Evolutionary conservation across 2,888 invertebrate species (phyloP).

Genomic region (Scaptomyza polygonia): DNA sequence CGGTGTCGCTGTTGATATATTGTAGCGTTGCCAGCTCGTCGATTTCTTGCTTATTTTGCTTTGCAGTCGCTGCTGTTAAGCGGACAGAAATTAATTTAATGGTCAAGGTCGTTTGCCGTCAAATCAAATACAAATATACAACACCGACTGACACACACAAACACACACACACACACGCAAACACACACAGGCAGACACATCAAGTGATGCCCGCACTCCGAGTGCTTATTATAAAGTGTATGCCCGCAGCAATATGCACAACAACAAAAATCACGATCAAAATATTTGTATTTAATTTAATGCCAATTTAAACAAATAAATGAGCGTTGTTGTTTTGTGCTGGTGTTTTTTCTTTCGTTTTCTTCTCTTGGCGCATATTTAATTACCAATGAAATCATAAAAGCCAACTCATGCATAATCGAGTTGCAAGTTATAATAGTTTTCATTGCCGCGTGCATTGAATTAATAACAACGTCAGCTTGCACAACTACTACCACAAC

Average conservation of each 20-base stretch:
- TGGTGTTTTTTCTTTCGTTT: constrained; percentile 17
- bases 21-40: constrained; percentile 62
- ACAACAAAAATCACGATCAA: constrained; percentile 33
- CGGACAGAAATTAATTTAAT: constrained; percentile 68
- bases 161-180: no score
- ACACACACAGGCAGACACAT: constrained; percentile 3
- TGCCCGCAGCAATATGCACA: constrained; percentile 26
- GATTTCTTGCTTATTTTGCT: constrained; percentile 75
- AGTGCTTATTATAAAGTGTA: constrained; percentile 25
- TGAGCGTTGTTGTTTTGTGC: constrained; percentile 37
- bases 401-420: constrained; percentile 65
- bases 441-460: constrained; percentile 50
- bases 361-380: constrained; percentile 66
- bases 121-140: constrained; percentile 50
- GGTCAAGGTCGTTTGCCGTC: constrained; percentile 79
- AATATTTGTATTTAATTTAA: constrained; percentile 71
- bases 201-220: constrained; percentile 16
- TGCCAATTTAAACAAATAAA: constrained; percentile 72
- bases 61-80: constrained; percentile 56
- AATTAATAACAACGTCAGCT: constrained; percentile 25
- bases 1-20: constrained; percentile 28
- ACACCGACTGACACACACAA: constrained; percentile 7
- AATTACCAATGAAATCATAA: constrained; percentile 74
- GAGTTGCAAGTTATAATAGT: constrained; percentile 57
- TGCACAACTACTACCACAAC: constrained; percentile 26